Conservation (phyloP, 2,888 invertebrate species). For the Camponotus fellah region DNA sequence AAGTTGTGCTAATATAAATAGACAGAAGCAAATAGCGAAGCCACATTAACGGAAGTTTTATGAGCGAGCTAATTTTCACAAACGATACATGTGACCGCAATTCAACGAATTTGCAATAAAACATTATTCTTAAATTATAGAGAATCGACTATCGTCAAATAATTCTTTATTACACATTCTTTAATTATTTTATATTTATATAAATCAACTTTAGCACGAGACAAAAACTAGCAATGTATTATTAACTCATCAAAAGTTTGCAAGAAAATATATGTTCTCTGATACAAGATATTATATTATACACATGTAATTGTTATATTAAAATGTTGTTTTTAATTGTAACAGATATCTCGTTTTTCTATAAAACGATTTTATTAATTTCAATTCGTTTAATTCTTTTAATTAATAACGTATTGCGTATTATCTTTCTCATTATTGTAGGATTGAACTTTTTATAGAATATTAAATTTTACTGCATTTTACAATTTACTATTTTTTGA, state of each 20-base stretch:
- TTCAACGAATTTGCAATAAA: slow-evolving; percentile 39
- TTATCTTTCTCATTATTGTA: slow-evolving; percentile 48
- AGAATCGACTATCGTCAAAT: background rate
- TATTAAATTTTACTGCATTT: slow-evolving; percentile 48
- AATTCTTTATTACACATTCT: background rate
- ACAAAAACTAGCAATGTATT: background rate
- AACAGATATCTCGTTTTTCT: slow-evolving; percentile 27
- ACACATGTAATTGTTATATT: slow-evolving; percentile 13
- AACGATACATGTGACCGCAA: slow-evolving; percentile 9
- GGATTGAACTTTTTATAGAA: slow-evolving; percentile 44
- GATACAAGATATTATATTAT: slow-evolving; percentile 11
- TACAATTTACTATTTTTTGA: slow-evolving; percentile 45
- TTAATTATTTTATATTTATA: background rate
- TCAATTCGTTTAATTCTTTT: slow-evolving; percentile 47
- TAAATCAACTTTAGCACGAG: background rate
- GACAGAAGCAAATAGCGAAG: slow-evolving; percentile 56
- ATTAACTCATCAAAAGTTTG: background rate
- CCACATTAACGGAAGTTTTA: slow-evolving; percentile 52
- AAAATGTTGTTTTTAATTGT: slow-evolving; percentile 30
- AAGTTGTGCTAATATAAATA: slow-evolving; percentile 56
- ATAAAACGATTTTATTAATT: slow-evolving; percentile 53
- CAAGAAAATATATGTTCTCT: background rate
- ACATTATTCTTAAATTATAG: slow-evolving; percentile 15
- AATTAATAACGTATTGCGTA: slow-evolving; percentile 47
- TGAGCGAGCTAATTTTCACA: slow-evolving; percentile 45